Base-by-base conservation (phyloP, 2,888 invertebrate genomes). In the Saturnia pavonia region DNA sequence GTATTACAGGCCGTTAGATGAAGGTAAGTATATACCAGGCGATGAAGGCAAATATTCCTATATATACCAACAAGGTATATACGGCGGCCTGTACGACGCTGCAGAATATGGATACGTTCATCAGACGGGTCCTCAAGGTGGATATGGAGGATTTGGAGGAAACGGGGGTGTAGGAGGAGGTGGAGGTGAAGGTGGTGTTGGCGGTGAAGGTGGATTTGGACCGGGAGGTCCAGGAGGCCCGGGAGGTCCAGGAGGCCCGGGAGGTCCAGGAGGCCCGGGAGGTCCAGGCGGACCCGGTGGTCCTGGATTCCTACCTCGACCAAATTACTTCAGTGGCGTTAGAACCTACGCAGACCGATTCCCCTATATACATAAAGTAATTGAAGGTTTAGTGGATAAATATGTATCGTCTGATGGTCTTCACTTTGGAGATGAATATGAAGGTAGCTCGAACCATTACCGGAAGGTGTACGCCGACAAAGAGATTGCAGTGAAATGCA, bases 1-100 rank as follows among this genome's bases (percentile, higher is more conserved):
- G 78, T 94, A 94, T 75, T 90, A 90, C 68, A 85, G 91, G 75
- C 89, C 92, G 0, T 69, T 82, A 70, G 83, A 85, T 25, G 93
- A 94, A 76, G 95, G 95, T 1, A 94, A 94, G 81, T 95, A 95
- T 75, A 74, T 90, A 27, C 94, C 93, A 0, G 91, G 94, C 1
- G 90, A 94, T 63, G 94, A 94, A 74, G 95, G 95, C 14, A 90
- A 85, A 77, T 95, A 95, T 77, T 88, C 87, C 0, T 95, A 95
- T 68, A 88, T 93, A 54, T 91, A 90, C 60, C 78, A 84, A 65
- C 87, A 88, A 73, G 86, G 86, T 0, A 74, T 89, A n/a, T 89
- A 89, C 68, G 65, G 65, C 16, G 65, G 65, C 16, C 89, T 87
- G 2, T 84, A 79, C 43, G 88, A 85, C 70, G 94, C 94, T n/a